Conservation (phyloP, 2,888 invertebrate species). For the Phengaris alcon region DNA sequence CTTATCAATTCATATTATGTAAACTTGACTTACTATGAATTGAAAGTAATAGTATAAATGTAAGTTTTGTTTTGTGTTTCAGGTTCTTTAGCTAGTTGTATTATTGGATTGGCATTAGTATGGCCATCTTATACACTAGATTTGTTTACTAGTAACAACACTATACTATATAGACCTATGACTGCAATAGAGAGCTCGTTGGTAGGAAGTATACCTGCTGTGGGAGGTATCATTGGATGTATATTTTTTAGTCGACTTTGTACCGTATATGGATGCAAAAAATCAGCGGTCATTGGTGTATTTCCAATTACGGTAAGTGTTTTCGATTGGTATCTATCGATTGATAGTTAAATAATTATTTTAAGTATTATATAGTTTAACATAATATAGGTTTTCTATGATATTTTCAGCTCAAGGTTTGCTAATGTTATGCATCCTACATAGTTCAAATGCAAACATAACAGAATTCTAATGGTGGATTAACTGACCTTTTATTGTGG, state of each 20-base stretch:
- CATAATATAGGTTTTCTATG: too few species aligned
- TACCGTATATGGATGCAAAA: constrained; percentile 75
- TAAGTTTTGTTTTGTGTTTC: constrained; percentile 36
- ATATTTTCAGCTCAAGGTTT: too few species aligned
- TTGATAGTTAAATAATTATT: too few species aligned
- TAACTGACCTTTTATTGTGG: neutral
- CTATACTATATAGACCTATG: constrained; percentile 65
- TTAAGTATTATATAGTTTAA: too few species aligned
- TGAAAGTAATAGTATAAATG: neutral
- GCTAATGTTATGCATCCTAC: too few species aligned
- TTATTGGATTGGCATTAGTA: constrained; percentile 65
- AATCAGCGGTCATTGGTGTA: constrained; percentile 70
- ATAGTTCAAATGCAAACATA: neutral
- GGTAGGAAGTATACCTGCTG: constrained; percentile 75
- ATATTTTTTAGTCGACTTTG: constrained; percentile 67
- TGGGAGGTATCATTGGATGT: constrained; percentile 75
- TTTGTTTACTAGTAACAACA: constrained; percentile 60
- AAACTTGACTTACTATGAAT: neutral
- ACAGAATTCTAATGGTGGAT: neutral
- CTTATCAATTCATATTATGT: neutral
- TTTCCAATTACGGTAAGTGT: constrained; percentile 70
- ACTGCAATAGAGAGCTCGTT: constrained; percentile 71
- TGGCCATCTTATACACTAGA: constrained; percentile 80
- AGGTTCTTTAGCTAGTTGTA: constrained; percentile 55
- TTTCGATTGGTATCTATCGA: neutral